Conservation (phyloP, 2,888 invertebrate genomes). For the Harpagoxenus sublaevis region DNA sequence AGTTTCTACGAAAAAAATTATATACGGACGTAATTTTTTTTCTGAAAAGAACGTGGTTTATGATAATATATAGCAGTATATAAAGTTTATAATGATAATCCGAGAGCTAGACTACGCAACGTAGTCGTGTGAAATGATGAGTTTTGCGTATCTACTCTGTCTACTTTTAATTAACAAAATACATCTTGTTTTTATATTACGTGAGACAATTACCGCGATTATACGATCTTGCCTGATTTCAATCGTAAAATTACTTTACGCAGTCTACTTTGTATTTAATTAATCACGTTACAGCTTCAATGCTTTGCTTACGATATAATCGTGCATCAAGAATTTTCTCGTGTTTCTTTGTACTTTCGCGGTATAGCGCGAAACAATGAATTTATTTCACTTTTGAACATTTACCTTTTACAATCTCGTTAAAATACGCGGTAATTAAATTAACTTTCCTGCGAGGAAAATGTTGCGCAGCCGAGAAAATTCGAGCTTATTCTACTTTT, state of each 20-base stretch:
- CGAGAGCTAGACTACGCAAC: neutral
- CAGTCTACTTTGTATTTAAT: conserved; percentile 35
- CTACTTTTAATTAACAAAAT: conserved; percentile 36
- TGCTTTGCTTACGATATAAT: conserved; percentile 13
- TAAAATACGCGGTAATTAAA: conserved; percentile 42
- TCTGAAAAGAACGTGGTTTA: neutral
- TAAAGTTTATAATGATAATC: conserved; percentile 3
- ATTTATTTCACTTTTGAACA: conserved; percentile 22
- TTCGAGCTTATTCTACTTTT: conserved; percentile 15
- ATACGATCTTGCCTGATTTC: conserved; percentile 6
- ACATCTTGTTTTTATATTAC: neutral
- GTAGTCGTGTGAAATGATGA: neutral
- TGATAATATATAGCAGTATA: neutral
- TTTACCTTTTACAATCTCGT: conserved; percentile 35
- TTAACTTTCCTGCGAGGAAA: conserved; percentile 26
- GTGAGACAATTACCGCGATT: conserved; percentile 26
- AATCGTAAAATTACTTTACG: conserved; percentile 24
- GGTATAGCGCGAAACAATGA: conserved; percentile 12
- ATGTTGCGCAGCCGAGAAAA: conserved; percentile 23
- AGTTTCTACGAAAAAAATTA: neutral
- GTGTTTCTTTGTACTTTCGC: conserved; percentile 16
- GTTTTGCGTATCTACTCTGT: neutral
- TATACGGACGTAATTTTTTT: neutral
- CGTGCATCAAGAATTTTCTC: neutral
- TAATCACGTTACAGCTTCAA: conserved; percentile 43